Percentiles rank a stretch among this genome's conserved stretches.
phyloP scores from a whole-genome alignment of 2,797 vertebrate genomes.

The Aulostomus chinensis region DNA sequence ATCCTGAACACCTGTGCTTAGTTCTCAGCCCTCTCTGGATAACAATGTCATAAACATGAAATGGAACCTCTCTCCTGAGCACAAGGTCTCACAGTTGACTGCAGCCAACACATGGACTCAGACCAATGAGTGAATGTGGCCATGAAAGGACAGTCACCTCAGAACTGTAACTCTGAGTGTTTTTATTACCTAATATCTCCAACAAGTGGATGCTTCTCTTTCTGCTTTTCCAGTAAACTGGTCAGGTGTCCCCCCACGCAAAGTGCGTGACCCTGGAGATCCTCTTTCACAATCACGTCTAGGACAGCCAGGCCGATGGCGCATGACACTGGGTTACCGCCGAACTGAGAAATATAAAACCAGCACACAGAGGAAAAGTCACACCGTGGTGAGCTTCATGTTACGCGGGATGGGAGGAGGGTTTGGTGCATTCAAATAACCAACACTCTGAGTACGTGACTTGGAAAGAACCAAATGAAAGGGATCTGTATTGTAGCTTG shows the following conservation, averaged over 20 bases:
- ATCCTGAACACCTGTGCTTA: too few relatives aligned
- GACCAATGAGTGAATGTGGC: too few relatives aligned
- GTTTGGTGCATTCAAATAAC: background rate
- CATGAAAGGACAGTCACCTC: too few relatives aligned
- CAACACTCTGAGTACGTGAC: background rate
- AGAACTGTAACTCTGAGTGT: too few relatives aligned
- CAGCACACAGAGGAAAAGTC: conserved; percentile 22
- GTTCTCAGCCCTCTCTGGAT: too few relatives aligned
- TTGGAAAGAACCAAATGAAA: background rate
- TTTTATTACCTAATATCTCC: conserved; percentile 92
- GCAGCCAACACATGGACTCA: too few relatives aligned
- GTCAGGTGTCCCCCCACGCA: conserved; percentile 87
- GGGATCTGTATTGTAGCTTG: too few relatives aligned
- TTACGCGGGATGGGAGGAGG: background rate
- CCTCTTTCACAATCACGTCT: conserved; percentile 90
- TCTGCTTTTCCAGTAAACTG: conserved; percentile 83
- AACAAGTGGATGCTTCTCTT: conserved; percentile 88
- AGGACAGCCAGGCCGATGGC: conserved; percentile 93
- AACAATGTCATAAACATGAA: too few relatives aligned
- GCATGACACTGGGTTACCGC: conserved; percentile 96
- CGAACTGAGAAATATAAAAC: conserved; percentile 83
- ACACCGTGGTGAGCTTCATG: background rate
- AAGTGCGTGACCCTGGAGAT: conserved; percentile 89
- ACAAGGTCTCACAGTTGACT: too few relatives aligned
- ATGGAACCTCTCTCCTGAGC: too few relatives aligned